These are phyloP conservation scores for Choloepus hoffmanni DNA, from an alignment of 2,113 vertebrate genomes.

Conservation along the genomic window DNA sequence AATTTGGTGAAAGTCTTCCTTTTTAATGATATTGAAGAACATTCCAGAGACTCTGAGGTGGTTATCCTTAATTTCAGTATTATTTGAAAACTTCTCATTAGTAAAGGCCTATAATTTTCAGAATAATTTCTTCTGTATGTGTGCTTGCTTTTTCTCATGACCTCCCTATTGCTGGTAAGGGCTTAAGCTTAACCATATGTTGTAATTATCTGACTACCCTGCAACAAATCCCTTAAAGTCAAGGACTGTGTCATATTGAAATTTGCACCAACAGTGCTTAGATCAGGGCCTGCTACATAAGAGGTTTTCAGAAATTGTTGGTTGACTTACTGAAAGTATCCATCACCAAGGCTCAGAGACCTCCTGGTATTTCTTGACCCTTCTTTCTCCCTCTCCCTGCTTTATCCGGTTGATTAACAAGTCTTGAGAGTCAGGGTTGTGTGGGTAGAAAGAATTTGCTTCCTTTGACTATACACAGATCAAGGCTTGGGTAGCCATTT, in stretches of 20 bases:
- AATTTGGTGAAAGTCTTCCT: conserved; percentile 75
- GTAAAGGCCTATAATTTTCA: neutral
- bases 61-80: conserved; percentile 60
- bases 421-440: neutral
- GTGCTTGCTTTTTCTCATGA: conserved; percentile 25
- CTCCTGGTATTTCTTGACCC: neutral
- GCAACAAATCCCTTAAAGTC: neutral
- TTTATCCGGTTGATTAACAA: neutral
- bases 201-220: neutral
- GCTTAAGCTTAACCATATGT: neutral
- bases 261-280: neutral
- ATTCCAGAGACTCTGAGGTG: conserved; percentile 30
- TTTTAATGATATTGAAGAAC: conserved; percentile 71
- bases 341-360: neutral
- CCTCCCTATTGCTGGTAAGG: neutral
- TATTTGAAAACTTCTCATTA: conserved; percentile 53
- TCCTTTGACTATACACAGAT: neutral
- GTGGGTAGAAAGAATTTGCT: neutral
- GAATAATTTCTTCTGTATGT: neutral
- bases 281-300: neutral
- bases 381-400: neutral
- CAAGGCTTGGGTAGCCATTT: neutral
- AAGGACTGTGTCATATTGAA: neutral
- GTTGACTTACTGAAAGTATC: neutral
- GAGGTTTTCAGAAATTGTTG: neutral